Percentiles rank a stretch among this genome's conserved stretches.
Evolutionary conservation across 2,113 vertebrate genomes (phyloP).

Genomic region (Pomatostomus ruficeps): DNA sequence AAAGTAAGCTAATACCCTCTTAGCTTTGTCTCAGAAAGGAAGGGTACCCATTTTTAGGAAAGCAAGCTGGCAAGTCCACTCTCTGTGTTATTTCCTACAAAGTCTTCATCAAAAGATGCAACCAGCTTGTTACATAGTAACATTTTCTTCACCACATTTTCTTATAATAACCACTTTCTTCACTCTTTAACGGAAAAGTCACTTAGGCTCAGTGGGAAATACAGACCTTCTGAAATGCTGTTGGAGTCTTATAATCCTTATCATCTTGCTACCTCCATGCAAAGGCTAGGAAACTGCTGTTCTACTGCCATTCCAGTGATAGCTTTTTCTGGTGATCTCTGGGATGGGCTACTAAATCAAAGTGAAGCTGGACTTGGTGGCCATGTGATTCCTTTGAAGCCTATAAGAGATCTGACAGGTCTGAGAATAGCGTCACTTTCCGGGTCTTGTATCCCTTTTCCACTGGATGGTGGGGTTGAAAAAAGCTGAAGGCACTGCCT

Average conservation of each 20-base stretch:
- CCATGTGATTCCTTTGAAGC: neutral
- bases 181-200: conserved; percentile 25
- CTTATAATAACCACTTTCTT: conserved; percentile 14
- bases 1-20: neutral
- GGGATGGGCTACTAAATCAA: neutral
- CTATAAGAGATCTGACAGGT: neutral
- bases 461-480: neutral
- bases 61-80: neutral
- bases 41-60: neutral
- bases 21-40: neutral
- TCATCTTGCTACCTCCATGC: neutral
- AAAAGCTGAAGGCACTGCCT: neutral
- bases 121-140: neutral
- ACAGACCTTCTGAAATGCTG: neutral
- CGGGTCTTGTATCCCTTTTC: neutral
- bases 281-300: neutral
- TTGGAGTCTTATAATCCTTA: neutral
- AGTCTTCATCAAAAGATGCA: neutral
- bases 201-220: conserved; percentile 8
- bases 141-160: neutral
- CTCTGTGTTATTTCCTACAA: neutral
- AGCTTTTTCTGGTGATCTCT: neutral
- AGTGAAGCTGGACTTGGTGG: neutral
- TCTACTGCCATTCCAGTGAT: neutral
- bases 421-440: neutral